Percentiles rank a stretch among this genome's conserved stretches.
Evolutionary conservation across 1,140 invertebrate species (phyloP).

Genomic region (Euborellia annulipes): DNA sequence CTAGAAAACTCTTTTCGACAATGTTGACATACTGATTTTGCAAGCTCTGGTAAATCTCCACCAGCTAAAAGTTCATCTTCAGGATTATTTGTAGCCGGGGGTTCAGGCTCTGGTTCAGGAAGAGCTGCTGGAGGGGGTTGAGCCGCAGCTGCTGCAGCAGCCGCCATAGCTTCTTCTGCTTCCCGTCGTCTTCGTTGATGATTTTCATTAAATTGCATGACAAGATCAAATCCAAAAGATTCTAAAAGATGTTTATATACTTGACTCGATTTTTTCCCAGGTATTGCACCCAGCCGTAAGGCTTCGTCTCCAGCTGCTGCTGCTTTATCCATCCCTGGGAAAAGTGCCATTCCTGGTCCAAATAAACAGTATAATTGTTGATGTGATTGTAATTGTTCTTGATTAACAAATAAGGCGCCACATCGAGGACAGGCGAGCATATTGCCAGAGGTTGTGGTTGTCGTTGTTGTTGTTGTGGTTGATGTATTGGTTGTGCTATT

Average conservation of each 20-base stretch:
- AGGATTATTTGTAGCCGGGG: not conserved
- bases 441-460: slow-evolving; percentile 2
- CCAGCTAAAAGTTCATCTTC: slow-evolving; percentile 1
- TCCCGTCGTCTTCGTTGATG: slow-evolving; percentile 47
- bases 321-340: slow-evolving; percentile 30
- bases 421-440: slow-evolving; percentile 55
- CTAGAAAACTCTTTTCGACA: slow-evolving; percentile 90
- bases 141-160: too few species aligned
- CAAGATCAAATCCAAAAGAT: slow-evolving; percentile 86
- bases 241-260: slow-evolving; percentile 83
- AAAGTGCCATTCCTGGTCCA: slow-evolving; percentile 42
- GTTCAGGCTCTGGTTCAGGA: slow-evolving; percentile 2
- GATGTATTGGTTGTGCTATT: too few species aligned
- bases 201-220: slow-evolving; percentile 92
- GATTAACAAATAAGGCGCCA: slow-evolving; percentile 56
- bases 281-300: slow-evolving; percentile 26
- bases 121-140: too few species aligned
- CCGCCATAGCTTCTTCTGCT: slow-evolving; percentile 16
- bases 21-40: slow-evolving; percentile 59
- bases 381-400: slow-evolving; percentile 66
- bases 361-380: slow-evolving; percentile 68
- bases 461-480: too few species aligned
- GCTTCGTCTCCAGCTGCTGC: slow-evolving; percentile 13
- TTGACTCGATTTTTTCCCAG: slow-evolving; percentile 53
- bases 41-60: slow-evolving; percentile 38